A percentile compares a stretch with the other conserved stretches of the same genome.
phyloP scores from a whole-genome alignment of 1,140 invertebrate genomes.

The Penaeus japonicus region DNA sequence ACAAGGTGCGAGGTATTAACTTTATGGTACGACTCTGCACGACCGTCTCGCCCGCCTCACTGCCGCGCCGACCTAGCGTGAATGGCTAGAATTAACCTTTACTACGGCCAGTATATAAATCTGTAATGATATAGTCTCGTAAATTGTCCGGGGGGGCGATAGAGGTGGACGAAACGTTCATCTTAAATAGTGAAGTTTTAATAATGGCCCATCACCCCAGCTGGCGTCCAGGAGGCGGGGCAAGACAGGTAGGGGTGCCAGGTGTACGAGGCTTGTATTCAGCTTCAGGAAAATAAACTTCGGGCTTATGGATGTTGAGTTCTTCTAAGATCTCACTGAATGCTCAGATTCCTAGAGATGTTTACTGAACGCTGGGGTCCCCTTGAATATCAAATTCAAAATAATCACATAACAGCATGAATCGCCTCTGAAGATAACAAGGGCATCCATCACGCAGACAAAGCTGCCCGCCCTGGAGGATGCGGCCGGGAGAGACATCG shows the following conservation, averaged over 20 bases:
- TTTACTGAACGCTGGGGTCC: no score
- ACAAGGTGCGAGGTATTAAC: no score
- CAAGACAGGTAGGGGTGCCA: not conserved
- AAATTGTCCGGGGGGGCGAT: not conserved
- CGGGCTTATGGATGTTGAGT: no score
- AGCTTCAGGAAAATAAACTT: not conserved
- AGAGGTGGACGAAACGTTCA: constrained; percentile 13
- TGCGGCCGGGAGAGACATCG: no score
- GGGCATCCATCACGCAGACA: no score
- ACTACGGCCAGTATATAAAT: constrained; percentile 21
- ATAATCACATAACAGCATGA: no score
- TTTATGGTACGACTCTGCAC: no score
- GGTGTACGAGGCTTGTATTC: not conserved
- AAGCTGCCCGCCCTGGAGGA: no score
- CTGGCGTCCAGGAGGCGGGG: constrained; percentile 14
- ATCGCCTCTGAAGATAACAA: no score
- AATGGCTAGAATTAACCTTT: constrained; percentile 13
- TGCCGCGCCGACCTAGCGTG: not conserved
- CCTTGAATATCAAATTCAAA: no score
- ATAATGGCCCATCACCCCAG: constrained; percentile 27
- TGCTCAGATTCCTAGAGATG: no score
- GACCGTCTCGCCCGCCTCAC: not conserved
- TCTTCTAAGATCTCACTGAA: no score
- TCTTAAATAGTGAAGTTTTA: constrained; percentile 26
- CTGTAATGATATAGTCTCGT: constrained; percentile 28